phyloP scores from a whole-genome alignment of 2,888 invertebrate species.

The Drosophila limbata region DNA sequence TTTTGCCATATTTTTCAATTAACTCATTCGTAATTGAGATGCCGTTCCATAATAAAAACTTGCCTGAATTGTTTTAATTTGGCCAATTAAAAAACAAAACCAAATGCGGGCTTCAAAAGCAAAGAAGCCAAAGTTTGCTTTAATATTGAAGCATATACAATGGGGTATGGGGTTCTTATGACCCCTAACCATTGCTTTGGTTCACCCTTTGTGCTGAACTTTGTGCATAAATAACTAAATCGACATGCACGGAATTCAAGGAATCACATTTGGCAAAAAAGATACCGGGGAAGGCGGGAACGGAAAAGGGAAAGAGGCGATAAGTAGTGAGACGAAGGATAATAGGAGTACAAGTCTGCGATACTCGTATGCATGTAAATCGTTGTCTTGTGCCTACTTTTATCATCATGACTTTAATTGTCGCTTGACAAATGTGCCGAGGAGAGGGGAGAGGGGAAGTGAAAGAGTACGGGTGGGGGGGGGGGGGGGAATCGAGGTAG shows the following conservation, averaged over 20 bases:
- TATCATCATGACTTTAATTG: constrained; percentile 60
- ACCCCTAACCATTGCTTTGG: constrained; percentile 4
- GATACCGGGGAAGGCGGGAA: no score
- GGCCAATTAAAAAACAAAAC: constrained; percentile 23
- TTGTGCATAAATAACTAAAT: constrained; percentile 57
- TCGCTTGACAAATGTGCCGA: constrained; percentile 16
- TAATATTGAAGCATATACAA: constrained; percentile 51
- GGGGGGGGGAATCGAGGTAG: constrained; percentile 1
- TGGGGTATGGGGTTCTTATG: not conserved
- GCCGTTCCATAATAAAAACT: not conserved
- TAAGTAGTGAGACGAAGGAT: constrained; percentile 2
- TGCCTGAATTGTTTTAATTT: constrained; percentile 36
- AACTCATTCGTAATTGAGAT: not conserved
- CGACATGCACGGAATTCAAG: constrained; percentile 33
- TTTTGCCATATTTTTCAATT: not conserved
- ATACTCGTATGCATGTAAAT: constrained; percentile 20
- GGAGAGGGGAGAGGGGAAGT: not conserved
- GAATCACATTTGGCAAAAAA: constrained; percentile 18
- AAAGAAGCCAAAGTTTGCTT: constrained; percentile 44
- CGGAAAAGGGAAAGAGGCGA: not conserved
- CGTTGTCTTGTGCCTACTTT: constrained; percentile 57
- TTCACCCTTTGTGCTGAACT: constrained; percentile 50
- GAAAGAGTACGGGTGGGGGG: constrained; percentile 10
- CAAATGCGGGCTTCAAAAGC: constrained; percentile 6
- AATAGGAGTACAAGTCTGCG: not conserved